A percentile compares a stretch with the other conserved stretches of the same genome.
Evolutionary conservation across 1,140 invertebrate species (phyloP).

Genomic region (Coptotermes formosanus): DNA sequence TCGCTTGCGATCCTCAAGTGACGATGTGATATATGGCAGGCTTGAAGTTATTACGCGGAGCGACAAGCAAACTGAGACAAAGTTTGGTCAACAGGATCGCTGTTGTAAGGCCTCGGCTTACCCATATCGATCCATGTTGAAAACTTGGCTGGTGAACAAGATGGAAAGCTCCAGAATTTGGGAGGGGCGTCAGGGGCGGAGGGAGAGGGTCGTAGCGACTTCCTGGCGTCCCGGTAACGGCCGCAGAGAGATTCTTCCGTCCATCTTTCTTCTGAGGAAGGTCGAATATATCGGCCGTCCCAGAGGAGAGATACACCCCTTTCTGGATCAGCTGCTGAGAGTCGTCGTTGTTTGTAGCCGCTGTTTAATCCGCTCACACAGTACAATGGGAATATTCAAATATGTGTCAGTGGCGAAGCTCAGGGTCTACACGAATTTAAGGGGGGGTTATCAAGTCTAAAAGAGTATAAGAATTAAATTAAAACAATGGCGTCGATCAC

Average conservation of each 20-base stretch:
- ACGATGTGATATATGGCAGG: neutral
- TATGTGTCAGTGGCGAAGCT: too few relatives aligned
- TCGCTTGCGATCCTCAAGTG: neutral
- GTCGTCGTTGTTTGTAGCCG: neutral
- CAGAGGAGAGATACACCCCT: neutral
- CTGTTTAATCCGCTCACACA: too few relatives aligned
- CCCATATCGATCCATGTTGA: slow-evolving; percentile 22
- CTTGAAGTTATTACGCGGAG: neutral
- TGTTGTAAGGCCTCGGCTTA: neutral
- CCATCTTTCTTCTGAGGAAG: neutral
- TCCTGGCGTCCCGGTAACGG: slow-evolving; percentile 27
- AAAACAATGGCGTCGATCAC: too few relatives aligned
- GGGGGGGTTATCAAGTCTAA: too few relatives aligned
- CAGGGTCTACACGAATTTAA: too few relatives aligned
- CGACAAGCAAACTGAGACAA: neutral
- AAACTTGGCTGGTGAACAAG: slow-evolving; percentile 25
- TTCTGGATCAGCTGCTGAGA: slow-evolving; percentile 17
- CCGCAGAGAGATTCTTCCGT: slow-evolving; percentile 19
- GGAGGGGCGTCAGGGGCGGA: neutral
- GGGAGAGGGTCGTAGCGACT: neutral
- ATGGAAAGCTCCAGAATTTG: slow-evolving; percentile 22
- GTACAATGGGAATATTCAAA: too few relatives aligned
- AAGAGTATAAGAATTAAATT: too few relatives aligned
- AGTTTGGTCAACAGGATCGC: slow-evolving; percentile 23
- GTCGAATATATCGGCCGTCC: neutral